Percentiles rank a stretch among this genome's conserved stretches.
Conservation (phyloP, 2,888 invertebrate genomes). For the Cryptus armator region DNA sequence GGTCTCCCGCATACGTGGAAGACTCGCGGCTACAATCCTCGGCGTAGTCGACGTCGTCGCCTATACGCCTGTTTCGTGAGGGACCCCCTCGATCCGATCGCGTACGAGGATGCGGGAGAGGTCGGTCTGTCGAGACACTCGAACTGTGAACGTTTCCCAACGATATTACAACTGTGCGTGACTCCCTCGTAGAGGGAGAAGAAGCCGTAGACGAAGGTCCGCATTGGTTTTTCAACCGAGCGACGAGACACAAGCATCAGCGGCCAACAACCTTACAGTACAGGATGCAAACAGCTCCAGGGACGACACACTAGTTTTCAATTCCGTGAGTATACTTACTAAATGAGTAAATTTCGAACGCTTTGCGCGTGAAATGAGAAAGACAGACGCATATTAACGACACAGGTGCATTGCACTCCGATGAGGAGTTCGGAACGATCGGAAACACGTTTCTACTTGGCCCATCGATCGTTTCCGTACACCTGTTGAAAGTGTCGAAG, state of each 20-base stretch:
- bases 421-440: background rate
- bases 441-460: constrained; percentile 17
- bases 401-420: constrained; percentile 3
- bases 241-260: constrained; percentile 34
- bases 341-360: constrained; percentile 1
- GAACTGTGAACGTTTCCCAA: constrained; percentile 28
- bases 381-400: background rate
- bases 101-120: constrained; percentile 55
- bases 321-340: constrained; percentile 27
- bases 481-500: background rate
- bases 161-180: constrained; percentile 52
- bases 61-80: constrained; percentile 9
- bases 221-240: constrained; percentile 63
- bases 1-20: constrained; percentile 41
- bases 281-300: background rate
- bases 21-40: constrained; percentile 12
- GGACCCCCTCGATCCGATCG: constrained; percentile 35
- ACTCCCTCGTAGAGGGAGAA: constrained; percentile 16
- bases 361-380: constrained; percentile 6
- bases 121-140: constrained; percentile 18
- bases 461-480: constrained; percentile 18
- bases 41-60: constrained; percentile 30
- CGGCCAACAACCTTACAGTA: background rate
- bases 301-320: background rate
- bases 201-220: background rate